A percentile compares a stretch with the other conserved stretches of the same genome.
These are phyloP conservation scores for Poecilus cupreus DNA, from an alignment of 2,888 invertebrate species.

Conservation along the genomic window DNA sequence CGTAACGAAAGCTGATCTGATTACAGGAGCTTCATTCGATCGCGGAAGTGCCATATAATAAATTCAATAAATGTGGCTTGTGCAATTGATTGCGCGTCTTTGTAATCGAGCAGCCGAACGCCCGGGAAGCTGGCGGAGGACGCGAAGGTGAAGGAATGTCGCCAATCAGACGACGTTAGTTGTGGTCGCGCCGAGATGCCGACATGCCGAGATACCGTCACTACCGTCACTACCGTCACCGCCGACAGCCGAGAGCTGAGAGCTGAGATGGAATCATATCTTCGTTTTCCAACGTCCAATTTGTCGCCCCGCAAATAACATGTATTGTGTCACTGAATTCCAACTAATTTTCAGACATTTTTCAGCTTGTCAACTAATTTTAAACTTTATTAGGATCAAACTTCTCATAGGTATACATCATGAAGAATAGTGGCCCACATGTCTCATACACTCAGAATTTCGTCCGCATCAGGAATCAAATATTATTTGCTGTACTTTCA, in stretches of 20 bases:
- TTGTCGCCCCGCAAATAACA: slow-evolving; percentile 31
- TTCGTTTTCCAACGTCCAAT: slow-evolving; percentile 9
- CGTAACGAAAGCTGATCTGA: slow-evolving; percentile 57
- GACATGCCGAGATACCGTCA: neutral
- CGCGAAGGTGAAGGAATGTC: slow-evolving; percentile 59
- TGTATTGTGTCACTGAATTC: slow-evolving; percentile 34
- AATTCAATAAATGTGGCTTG: slow-evolving; percentile 73
- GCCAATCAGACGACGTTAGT: slow-evolving; percentile 38
- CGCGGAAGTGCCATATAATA: slow-evolving; percentile 69
- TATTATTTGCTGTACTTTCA: no score
- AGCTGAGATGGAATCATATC: slow-evolving; percentile 36
- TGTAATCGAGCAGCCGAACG: slow-evolving; percentile 69
- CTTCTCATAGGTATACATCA: no score
- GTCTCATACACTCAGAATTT: no score
- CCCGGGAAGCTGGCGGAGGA: slow-evolving; percentile 60
- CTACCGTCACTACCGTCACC: no score
- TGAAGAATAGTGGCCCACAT: no score
- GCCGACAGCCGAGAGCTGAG: neutral
- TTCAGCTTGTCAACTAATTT: neutral
- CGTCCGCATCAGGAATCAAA: no score
- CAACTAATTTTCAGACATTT: slow-evolving; percentile 11
- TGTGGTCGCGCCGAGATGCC: slow-evolving; percentile 17
- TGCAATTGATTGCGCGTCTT: slow-evolving; percentile 73
- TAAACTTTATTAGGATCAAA: neutral
- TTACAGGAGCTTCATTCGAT: slow-evolving; percentile 52